These are phyloP conservation scores for Brenthis daphne DNA, from an alignment of 2,888 invertebrate genomes.

Conservation along the genomic window DNA sequence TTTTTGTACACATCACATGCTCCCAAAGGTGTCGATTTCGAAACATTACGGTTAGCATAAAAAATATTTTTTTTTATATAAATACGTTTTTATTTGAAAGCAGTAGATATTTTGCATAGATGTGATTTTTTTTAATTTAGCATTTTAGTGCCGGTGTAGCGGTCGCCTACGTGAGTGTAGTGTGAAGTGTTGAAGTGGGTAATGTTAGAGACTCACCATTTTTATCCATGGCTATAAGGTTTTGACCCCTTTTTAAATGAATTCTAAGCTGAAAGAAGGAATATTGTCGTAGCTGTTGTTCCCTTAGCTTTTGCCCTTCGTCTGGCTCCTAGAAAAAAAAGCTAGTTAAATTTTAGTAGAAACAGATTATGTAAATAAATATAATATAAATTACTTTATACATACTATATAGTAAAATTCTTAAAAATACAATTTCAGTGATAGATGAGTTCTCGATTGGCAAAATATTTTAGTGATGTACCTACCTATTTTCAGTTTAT, in stretches of 20 bases:
- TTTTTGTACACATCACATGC: no score
- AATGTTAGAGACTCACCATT: constrained; percentile 86
- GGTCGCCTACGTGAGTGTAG: constrained; percentile 36
- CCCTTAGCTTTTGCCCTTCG: constrained; percentile 86
- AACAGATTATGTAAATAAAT: not conserved
- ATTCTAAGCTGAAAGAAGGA: constrained; percentile 96
- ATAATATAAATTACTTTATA: not conserved
- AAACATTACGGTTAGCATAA: no score
- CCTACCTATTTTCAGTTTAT: no score
- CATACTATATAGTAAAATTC: no score
- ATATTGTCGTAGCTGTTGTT: constrained; percentile 90
- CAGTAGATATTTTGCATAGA: constrained; percentile 2
- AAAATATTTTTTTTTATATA: not conserved
- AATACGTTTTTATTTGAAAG: not conserved
- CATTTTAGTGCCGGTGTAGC: constrained; percentile 35
- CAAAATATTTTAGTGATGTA: no score
- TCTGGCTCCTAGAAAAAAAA: constrained; percentile 82
- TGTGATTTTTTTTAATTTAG: constrained; percentile 7
- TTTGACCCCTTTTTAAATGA: constrained; percentile 93
- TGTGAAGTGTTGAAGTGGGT: constrained; percentile 35
- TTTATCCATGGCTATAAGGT: constrained; percentile 96
- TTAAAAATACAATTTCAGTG: no score
- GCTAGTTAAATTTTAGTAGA: constrained; percentile 5
- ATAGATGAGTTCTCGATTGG: no score
- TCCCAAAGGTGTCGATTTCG: no score